Evolutionary conservation across 2,113 vertebrate genomes (phyloP).

Genomic region (Scophthalmus maximus): DNA sequence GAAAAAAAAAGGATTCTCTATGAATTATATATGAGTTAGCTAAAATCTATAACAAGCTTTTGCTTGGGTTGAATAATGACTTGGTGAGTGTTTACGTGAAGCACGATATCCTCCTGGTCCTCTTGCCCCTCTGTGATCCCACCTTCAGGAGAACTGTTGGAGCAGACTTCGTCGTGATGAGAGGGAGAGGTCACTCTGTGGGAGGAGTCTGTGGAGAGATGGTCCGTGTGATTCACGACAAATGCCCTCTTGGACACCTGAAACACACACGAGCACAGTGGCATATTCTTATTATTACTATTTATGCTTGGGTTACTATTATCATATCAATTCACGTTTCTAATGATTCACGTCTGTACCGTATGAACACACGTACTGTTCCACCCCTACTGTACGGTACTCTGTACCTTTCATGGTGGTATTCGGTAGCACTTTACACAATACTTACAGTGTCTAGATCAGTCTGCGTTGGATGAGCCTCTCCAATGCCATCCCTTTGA

Average conservation of each 20-base stretch:
- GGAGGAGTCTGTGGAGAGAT: neutral
- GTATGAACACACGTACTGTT: too few relatives aligned
- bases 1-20: too few relatives aligned
- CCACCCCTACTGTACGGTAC: neutral
- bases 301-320: neutral
- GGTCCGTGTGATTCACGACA: conserved; percentile 82
- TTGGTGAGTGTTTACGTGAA: conserved; percentile 12
- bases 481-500: conserved; percentile 17
- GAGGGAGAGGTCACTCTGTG: neutral
- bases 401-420: neutral
- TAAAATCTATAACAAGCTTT: neutral
- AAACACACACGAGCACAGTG: conserved; percentile 24
- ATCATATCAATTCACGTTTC: neutral
- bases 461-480: conserved; percentile 4
- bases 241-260: conserved; percentile 72
- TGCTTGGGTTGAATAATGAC: neutral
- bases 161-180: neutral
- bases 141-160: conserved; percentile 4
- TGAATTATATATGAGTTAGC: too few relatives aligned
- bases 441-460: conserved; percentile 30
- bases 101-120: conserved; percentile 30
- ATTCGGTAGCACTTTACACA: neutral
- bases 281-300: neutral
- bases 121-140: neutral
- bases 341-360: too few relatives aligned